Conservation (phyloP, 2,797 vertebrate species). For the Mus spretus region DNA sequence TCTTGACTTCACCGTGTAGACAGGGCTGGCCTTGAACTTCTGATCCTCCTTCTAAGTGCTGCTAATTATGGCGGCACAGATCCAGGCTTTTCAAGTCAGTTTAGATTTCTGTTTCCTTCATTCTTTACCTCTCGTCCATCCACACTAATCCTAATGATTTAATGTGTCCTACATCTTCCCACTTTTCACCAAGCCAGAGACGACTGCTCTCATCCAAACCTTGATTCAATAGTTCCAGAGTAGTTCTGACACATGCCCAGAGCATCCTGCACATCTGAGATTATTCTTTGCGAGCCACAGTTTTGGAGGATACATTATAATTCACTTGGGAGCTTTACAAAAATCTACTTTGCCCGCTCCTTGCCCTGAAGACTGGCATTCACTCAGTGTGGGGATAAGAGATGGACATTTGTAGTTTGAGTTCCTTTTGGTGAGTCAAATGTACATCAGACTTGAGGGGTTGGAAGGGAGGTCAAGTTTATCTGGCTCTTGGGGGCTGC, state of each 20-base stretch:
- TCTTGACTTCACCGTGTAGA: background rate
- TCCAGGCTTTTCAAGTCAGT: background rate
- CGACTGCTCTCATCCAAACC: slow-evolving; percentile 20
- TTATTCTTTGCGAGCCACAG: background rate
- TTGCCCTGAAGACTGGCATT: background rate
- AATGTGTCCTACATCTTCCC: background rate
- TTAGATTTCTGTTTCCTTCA: slow-evolving; percentile 34
- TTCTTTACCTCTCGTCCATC: background rate
- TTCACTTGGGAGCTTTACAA: background rate
- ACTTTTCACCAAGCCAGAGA: background rate
- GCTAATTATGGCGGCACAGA: background rate
- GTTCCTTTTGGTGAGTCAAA: background rate
- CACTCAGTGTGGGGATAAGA: background rate
- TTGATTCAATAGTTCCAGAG: background rate
- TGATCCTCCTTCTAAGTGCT: background rate
- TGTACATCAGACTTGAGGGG: background rate
- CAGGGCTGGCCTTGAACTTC: background rate
- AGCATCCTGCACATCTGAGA: background rate
- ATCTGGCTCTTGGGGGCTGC: background rate
- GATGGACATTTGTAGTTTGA: background rate
- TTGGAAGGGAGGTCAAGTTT: background rate
- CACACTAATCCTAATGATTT: background rate
- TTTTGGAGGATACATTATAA: background rate
- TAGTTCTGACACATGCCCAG: background rate
- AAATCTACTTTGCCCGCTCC: background rate